Evolutionary conservation across 2,113 vertebrate species (phyloP), one percentile per base, ranked within the genome.

Genomic region (Esox niger): DNA sequence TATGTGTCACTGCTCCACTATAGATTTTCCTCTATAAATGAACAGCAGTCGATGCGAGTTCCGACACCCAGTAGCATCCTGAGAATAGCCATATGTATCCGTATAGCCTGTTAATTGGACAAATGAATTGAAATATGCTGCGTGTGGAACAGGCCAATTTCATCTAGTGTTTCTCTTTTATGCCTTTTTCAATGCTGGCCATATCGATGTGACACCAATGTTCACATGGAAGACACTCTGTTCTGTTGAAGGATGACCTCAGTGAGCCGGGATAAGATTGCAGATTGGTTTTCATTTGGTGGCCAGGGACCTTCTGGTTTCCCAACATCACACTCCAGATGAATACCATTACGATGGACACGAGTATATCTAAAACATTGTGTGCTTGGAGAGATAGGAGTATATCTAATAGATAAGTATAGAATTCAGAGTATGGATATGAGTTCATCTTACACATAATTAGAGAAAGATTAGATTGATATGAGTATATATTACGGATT

Each of bases 21-120:
- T 89, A 80, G 90, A 91, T 90, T 83, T 88, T 81, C 77, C 82
- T 89, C 85, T 80, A 87, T 84, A 89, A 90, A 88, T 86, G 88
- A 86, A 88, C 80, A 73, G 68, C 38, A 85, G 89, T 90, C 88
- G 79, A 90, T 89, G 87, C 82, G 73, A 63, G 47, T 7, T 71
- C 47, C 47, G 15, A n/a, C 20, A 15, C 47, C 47, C 47, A 25
- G 75, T 74, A 46, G 70, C 75, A 75, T 74, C 1, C 25, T n/a
- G 64, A 38, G 43, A 27, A 27, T 26, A 31, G 30, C 73, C 11
- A 71, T 79, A 64, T 81, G 81, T 85, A 84, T 86, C 79, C 59
- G 73, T 66, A 43, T 7, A 11, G 9, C 54, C 54, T 70, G 71
- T 83, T 91, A 88, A 91, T 89, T 80, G 86, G 77, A 83, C 88